Evolutionary conservation across 2,113 vertebrate genomes (phyloP).

Genomic region (Lophochroa leadbeateri): DNA sequence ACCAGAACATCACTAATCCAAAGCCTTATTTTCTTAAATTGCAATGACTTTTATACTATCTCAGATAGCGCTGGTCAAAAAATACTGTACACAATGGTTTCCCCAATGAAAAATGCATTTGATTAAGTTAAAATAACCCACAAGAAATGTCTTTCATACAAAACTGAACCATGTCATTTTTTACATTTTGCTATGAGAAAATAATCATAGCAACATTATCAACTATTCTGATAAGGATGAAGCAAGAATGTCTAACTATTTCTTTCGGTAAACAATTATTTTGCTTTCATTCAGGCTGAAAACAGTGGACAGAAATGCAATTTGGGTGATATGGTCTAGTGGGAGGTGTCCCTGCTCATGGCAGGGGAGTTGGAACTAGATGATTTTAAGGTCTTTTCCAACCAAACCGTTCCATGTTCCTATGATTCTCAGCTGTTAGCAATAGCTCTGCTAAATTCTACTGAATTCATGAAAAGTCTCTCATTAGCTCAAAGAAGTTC

Average conservation of each 20-base stretch:
- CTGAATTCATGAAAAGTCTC: neutral
- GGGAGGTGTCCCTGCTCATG: neutral
- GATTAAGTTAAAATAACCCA: neutral
- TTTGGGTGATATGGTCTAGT: neutral
- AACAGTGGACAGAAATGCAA: neutral
- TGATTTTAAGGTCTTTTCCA: neutral
- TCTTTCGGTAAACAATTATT: neutral
- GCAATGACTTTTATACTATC: neutral
- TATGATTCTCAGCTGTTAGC: neutral
- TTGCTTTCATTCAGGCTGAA: neutral
- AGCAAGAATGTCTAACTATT: neutral
- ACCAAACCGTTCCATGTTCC: neutral
- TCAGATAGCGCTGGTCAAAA: neutral
- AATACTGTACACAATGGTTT: neutral
- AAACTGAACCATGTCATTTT: neutral
- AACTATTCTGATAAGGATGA: neutral
- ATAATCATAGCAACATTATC: neutral
- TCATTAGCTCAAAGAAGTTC: neutral
- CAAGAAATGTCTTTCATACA: neutral
- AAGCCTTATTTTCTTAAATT: neutral
- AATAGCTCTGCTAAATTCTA: neutral
- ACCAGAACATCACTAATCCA: neutral
- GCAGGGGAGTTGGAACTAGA: neutral
- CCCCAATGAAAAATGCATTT: neutral
- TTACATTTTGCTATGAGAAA: neutral